A percentile compares a stretch with the other conserved stretches of the same genome.
These are phyloP conservation scores for Centropristis striata DNA, from an alignment of 2,113 vertebrate genomes.

Conservation along the genomic window DNA sequence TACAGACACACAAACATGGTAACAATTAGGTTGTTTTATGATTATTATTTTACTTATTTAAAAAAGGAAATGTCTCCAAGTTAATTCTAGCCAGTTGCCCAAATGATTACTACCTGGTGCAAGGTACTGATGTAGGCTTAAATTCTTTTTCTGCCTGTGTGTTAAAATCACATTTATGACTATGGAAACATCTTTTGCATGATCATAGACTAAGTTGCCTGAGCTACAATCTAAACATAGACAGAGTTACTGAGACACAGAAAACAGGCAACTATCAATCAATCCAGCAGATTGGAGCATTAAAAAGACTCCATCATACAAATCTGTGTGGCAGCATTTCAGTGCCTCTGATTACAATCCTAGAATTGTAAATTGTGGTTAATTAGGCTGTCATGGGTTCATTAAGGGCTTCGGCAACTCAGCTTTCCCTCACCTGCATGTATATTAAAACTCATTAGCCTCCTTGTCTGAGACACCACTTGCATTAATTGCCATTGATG, in stretches of 20 bases:
- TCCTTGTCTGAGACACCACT: slow-evolving; percentile 98
- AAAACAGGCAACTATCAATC: slow-evolving; percentile 96
- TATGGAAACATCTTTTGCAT: slow-evolving; percentile 85
- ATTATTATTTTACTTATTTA: no score
- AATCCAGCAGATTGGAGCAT: slow-evolving; percentile 97
- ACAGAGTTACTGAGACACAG: slow-evolving; percentile 9
- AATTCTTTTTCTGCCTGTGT: background rate
- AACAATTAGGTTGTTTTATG: no score
- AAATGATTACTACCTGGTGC: background rate
- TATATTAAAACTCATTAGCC: slow-evolving; percentile 99
- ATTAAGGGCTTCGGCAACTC: slow-evolving; percentile 98
- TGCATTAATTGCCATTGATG: slow-evolving; percentile 97
- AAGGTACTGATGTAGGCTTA: background rate
- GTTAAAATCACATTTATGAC: slow-evolving; percentile 78
- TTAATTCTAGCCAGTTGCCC: background rate
- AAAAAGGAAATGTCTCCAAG: background rate
- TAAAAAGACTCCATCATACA: slow-evolving; percentile 95
- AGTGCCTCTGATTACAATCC: slow-evolving; percentile 97
- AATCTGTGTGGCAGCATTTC: slow-evolving; percentile 95
- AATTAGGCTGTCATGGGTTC: slow-evolving; percentile 99
- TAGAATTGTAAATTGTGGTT: slow-evolving; percentile 99
- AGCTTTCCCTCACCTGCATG: slow-evolving; percentile 98
- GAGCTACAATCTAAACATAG: slow-evolving; percentile 85
- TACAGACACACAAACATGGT: no score
- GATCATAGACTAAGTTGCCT: slow-evolving; percentile 84